Conservation (phyloP, 2,797 vertebrate species). For the Rhinatrema bivittatum region DNA sequence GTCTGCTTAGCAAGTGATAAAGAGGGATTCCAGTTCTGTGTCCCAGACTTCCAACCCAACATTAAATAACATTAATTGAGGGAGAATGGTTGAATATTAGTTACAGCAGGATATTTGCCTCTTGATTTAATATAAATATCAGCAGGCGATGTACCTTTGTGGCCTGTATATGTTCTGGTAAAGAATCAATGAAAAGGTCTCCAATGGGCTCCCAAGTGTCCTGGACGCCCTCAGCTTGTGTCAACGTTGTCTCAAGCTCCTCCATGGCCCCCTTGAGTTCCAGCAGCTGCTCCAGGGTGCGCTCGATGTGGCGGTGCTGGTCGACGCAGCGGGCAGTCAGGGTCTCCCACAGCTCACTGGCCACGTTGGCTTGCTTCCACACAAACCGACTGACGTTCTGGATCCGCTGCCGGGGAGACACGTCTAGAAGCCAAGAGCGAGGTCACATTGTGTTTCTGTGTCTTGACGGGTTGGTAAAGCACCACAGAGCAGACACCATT, state of each 20-base stretch:
- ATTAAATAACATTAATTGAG: too few species aligned
- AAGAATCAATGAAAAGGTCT: conserved; percentile 92
- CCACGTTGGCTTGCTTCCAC: conserved; percentile 93
- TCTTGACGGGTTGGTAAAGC: neutral
- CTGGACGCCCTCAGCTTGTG: conserved; percentile 81
- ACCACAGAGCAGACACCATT: neutral
- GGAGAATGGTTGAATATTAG: too few species aligned
- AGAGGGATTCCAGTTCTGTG: too few species aligned
- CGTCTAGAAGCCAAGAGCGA: conserved; percentile 53
- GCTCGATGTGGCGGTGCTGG: conserved; percentile 89
- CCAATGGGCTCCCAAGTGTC: conserved; percentile 94
- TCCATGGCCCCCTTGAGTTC: conserved; percentile 90
- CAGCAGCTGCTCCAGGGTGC: conserved; percentile 82
- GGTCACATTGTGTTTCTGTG: neutral
- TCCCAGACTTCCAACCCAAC: too few species aligned
- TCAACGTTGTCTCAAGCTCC: conserved; percentile 72
- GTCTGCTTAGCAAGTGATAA: too few species aligned
- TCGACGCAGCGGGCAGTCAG: conserved; percentile 87
- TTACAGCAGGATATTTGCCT: too few species aligned
- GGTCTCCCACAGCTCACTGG: conserved; percentile 95
- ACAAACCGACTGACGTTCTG: conserved; percentile 90
- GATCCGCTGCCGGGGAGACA: conserved; percentile 78
- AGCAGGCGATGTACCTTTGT: conserved; percentile 77
- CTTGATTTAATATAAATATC: too few species aligned
- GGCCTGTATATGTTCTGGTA: conserved; percentile 92